phyloP scores from a whole-genome alignment of 2,797 vertebrate genomes.

The Gadopsis marmoratus region DNA sequence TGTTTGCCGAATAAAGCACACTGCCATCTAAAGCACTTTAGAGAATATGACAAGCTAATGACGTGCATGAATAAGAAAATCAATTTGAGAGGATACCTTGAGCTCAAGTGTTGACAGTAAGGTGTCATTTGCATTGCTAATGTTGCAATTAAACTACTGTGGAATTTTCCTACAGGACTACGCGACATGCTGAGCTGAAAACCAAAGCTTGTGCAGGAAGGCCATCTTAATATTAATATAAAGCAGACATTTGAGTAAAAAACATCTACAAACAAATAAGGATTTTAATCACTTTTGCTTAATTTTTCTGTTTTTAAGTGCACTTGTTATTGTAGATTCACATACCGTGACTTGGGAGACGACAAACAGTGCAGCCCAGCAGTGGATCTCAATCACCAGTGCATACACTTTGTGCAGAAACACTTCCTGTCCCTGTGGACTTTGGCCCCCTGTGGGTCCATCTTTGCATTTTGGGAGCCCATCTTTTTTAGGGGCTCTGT shows the following conservation, averaged over 20 bases:
- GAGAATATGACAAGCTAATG: conserved; percentile 16
- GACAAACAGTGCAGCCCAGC: conserved; percentile 79
- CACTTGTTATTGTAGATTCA: conserved; percentile 7
- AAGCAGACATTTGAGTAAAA: neutral
- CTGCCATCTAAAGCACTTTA: neutral
- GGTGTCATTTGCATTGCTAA: conserved; percentile 30
- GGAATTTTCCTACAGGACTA: neutral
- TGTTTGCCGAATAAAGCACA: neutral
- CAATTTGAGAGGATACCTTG: conserved; percentile 25
- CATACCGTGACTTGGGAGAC: conserved; percentile 84
- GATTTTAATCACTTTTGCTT: neutral
- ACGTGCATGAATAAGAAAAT: conserved; percentile 23
- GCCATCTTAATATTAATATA: neutral
- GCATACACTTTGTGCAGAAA: conserved; percentile 74
- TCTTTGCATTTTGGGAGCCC: conserved; percentile 50
- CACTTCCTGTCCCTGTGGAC: conserved; percentile 61
- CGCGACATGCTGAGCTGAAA: conserved; percentile 19
- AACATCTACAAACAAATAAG: neutral
- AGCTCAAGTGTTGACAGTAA: neutral
- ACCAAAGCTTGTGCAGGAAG: neutral
- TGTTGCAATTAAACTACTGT: conserved; percentile 25
- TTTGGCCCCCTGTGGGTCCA: conserved; percentile 25
- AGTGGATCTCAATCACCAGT: conserved; percentile 76
- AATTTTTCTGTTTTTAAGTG: neutral
- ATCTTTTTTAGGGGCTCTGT: conserved; percentile 56